Evolutionary conservation across 1,140 invertebrate genomes (phyloP).

Genomic region (Gryon sp.): DNA sequence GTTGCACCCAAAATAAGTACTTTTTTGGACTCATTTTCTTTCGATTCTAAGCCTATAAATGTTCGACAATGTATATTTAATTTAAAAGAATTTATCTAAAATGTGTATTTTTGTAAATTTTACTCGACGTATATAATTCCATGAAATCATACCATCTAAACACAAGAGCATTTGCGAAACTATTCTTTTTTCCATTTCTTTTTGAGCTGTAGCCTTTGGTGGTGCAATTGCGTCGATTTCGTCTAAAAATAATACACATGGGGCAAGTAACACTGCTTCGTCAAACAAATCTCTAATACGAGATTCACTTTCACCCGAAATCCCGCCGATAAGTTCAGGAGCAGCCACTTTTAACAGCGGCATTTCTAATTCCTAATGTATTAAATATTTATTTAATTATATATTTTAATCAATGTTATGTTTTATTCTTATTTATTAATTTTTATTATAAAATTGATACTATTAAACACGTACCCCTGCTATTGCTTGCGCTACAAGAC

Average conservation of each 20-base stretch:
- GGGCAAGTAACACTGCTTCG: constrained; percentile 86
- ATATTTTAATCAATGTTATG: neutral
- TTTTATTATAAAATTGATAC: constrained; percentile 1
- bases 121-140: too few relatives aligned
- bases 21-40: constrained; percentile 83
- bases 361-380: constrained; percentile 84
- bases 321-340: constrained; percentile 95
- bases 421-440: constrained; percentile 1
- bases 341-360: constrained; percentile 92
- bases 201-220: constrained; percentile 91
- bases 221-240: constrained; percentile 95
- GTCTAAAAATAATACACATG: constrained; percentile 95
- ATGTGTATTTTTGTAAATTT: too few relatives aligned
- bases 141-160: constrained; percentile 59
- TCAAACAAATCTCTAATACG: constrained; percentile 95
- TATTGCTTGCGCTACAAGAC: constrained; percentile 78
- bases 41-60: constrained; percentile 80
- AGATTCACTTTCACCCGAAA: constrained; percentile 97
- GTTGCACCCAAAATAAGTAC: constrained; percentile 97
- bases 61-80: too few relatives aligned
- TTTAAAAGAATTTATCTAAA: too few relatives aligned
- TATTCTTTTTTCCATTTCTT: constrained; percentile 97
- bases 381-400: constrained; percentile 8
- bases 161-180: constrained; percentile 88
- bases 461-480: constrained; percentile 86